Evolutionary conservation across 2,113 vertebrate genomes (phyloP).

Genomic region (Mungos mungo): DNA sequence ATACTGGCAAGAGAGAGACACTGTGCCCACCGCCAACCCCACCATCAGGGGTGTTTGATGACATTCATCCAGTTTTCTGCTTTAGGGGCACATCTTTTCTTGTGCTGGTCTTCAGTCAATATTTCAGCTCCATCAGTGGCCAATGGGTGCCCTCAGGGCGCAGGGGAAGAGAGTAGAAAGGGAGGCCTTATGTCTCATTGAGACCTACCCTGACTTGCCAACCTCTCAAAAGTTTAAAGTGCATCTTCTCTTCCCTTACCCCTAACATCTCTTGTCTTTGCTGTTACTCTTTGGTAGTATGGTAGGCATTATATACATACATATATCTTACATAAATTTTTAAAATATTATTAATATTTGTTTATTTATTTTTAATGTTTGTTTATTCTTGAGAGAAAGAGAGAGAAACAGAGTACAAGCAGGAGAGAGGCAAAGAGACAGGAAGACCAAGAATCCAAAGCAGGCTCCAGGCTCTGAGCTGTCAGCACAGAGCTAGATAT

Average conservation of each 20-base stretch:
- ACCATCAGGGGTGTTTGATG: fast-evolving
- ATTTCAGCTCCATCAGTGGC: neutral
- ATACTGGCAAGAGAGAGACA: neutral
- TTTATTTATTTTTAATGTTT: too few species aligned
- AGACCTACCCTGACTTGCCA: neutral
- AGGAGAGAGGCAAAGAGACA: too few species aligned
- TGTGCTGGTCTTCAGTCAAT: neutral
- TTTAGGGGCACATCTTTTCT: neutral
- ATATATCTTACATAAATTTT: neutral
- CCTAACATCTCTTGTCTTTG: neutral
- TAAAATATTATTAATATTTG: too few species aligned
- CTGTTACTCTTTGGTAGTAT: neutral
- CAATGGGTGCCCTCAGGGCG: neutral
- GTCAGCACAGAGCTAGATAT: too few species aligned
- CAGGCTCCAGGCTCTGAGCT: too few species aligned
- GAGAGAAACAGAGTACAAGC: too few species aligned
- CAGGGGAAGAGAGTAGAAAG: neutral
- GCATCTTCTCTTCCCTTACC: too few species aligned
- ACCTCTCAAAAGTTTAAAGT: neutral
- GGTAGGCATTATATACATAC: too few species aligned
- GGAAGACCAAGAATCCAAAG: too few species aligned
- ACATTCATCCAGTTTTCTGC: neutral
- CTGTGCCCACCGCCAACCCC: fast-evolving
- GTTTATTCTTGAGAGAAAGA: too few species aligned
- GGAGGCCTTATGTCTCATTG: too few species aligned